These are phyloP conservation scores for Macrotrachela quadricornifera DNA, from an alignment of 1,140 invertebrate genomes.

Conservation along the genomic window DNA sequence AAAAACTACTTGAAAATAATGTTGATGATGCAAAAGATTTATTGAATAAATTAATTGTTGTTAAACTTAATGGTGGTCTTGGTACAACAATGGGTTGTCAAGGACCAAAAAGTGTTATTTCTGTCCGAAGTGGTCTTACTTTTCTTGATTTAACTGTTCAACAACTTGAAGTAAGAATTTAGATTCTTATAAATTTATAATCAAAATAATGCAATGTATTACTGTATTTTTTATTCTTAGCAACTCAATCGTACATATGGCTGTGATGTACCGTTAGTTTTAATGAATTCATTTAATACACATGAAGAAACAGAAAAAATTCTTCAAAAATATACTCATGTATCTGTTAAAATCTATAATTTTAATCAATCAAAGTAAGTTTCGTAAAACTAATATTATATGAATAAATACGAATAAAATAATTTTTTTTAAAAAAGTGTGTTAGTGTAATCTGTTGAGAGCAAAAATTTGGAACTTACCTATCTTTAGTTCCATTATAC, in stretches of 20 bases:
- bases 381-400: not conserved
- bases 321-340: constrained; percentile 75
- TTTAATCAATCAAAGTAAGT: constrained; percentile 67
- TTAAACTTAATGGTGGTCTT: constrained; percentile 93
- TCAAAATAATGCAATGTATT: not conserved
- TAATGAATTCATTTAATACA: constrained; percentile 99
- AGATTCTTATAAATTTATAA: not conserved
- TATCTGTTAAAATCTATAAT: constrained; percentile 76
- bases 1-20: not conserved
- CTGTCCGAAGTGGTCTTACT: constrained; percentile 84
- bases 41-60: constrained; percentile 79
- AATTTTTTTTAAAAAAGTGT: too few species aligned
- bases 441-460: too few species aligned
- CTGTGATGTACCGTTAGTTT: constrained; percentile 75
- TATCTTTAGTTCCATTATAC: too few species aligned
- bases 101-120: constrained; percentile 94
- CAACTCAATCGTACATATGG: constrained; percentile 84
- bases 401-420: not conserved
- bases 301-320: constrained; percentile 87
- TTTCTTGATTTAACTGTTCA: constrained; percentile 95
- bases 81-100: constrained; percentile 97
- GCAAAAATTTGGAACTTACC: too few species aligned
- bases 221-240: constrained; percentile 34
- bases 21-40: constrained; percentile 33
- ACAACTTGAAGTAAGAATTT: constrained; percentile 65